Base-by-base conservation (phyloP, 2,113 vertebrate genomes). In the Pterophyllum scalare region DNA sequence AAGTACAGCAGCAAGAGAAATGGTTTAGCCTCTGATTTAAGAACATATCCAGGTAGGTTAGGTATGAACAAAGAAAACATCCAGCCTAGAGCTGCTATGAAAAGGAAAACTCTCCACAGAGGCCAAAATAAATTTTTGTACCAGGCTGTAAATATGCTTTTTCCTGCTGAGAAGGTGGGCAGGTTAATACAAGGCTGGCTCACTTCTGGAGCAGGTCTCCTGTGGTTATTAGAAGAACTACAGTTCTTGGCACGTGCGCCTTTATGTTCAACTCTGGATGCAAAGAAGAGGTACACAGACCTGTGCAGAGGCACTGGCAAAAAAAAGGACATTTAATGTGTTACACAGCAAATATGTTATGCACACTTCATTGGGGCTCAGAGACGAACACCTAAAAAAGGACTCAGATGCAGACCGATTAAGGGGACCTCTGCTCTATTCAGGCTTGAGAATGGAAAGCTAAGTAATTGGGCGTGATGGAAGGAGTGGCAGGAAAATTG, bases 381-480 rank as follows among this genome's bases (percentile, higher is more conserved):
- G 59, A 81, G 54, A 59, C 52, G 49, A 82, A 65, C 7, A 35
- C 74, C 33, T 70, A 61, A 80, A 31, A 33, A 77, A 67, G 13
- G 72, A 74, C 72, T 70, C 9, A 22, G 75, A 76, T 22, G 31
- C 9, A 22, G 75, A 76, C 26, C 24, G 77, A 90, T 88, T 84
- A 88, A 91, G 77, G 82, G 88, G 89, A 85, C 86, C 84, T 59
- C 65, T 35, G 62, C 65, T 84, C 67, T 33, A 20, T 35, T 82
- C 52, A 79, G 20, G 77, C 67, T 80, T 1, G 2, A 17, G 74
- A 83, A 31, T 56, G 40, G 81, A 85, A 56, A 75, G 40, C 33
- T 38, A n/a, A n/a, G 70, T 90, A 88, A 92, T 92, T 86, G 84
- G 83, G 75, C 67, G 57, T 83, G 77, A 87, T 91, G 82, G 84